phyloP scores from a whole-genome alignment of 1,140 invertebrate species.

The Leptonema lineaticorne region DNA sequence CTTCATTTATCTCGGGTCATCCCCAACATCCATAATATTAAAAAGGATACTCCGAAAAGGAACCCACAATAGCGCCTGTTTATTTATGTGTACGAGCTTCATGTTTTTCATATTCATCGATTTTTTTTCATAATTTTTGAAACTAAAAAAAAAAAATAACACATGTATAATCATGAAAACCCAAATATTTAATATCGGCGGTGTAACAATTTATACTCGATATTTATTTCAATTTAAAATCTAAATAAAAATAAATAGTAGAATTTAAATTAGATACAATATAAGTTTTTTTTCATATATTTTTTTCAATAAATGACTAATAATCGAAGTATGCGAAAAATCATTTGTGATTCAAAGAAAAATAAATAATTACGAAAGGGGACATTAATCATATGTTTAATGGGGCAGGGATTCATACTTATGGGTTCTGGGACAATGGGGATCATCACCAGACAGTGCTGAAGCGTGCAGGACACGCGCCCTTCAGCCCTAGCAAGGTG shows the following conservation, averaged over 20 bases:
- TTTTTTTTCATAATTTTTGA: background rate
- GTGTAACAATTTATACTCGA: background rate
- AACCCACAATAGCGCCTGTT: background rate
- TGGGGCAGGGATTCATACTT: background rate
- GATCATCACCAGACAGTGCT: slow-evolving; percentile 20
- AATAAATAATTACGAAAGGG: slow-evolving; percentile 24
- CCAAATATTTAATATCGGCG: background rate
- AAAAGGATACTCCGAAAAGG: slow-evolving; percentile 18
- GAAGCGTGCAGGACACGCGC: slow-evolving; percentile 2
- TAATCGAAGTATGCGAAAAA: too few species aligned
- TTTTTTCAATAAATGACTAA: background rate
- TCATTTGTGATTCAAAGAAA: background rate
- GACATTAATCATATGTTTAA: slow-evolving; percentile 25
- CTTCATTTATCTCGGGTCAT: slow-evolving; percentile 32
- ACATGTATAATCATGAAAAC: too few species aligned
- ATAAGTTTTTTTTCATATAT: background rate
- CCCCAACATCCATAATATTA: slow-evolving; percentile 31
- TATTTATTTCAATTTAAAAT: background rate
- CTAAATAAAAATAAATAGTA: background rate
- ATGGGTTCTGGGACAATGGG: slow-evolving; percentile 3
- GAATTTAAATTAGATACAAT: too few species aligned
- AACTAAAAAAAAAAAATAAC: too few species aligned
- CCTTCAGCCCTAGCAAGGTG: background rate
- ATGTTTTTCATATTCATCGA: background rate
- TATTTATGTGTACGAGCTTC: slow-evolving; percentile 8